Percentiles rank a stretch among this genome's conserved stretches.
phyloP scores from a whole-genome alignment of 2,113 vertebrate species.

The Alaudala cheleensis region DNA sequence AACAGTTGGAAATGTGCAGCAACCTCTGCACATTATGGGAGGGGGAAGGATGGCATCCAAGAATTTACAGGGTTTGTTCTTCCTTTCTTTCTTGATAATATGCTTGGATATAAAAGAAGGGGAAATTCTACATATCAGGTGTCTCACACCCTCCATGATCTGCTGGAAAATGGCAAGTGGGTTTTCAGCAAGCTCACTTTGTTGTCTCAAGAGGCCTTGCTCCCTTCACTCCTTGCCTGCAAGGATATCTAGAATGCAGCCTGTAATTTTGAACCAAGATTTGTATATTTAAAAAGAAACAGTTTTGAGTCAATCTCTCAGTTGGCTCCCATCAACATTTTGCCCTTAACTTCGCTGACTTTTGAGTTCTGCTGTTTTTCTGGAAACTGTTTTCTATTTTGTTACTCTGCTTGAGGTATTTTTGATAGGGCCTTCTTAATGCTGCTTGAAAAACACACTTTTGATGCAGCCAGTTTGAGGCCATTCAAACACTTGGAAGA shows the following conservation, averaged over 20 bases:
- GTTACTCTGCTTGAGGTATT: not conserved
- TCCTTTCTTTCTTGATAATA: too few relatives aligned
- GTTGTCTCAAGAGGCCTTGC: not conserved
- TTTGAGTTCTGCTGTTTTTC: not conserved
- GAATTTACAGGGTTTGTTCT: not conserved
- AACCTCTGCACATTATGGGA: not conserved
- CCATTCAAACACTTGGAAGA: not conserved
- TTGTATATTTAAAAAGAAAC: not conserved
- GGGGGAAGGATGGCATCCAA: not conserved
- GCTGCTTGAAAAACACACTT: not conserved
- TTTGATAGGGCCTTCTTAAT: not conserved
- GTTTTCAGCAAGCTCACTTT: not conserved
- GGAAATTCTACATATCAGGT: not conserved
- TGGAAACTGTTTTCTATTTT: not conserved
- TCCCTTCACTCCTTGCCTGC: not conserved
- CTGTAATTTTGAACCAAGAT: not conserved
- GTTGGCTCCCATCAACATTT: not conserved
- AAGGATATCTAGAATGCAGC: not conserved
- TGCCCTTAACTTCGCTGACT: not conserved
- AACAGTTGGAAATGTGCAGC: not conserved
- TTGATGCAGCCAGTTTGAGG: not conserved
- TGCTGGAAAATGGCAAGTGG: not conserved
- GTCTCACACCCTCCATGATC: not conserved
- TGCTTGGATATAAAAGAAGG: not conserved
- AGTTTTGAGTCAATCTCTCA: not conserved